Evolutionary conservation across 92 coral and sea anemone species (phyloP), one percentile per base, ranked within the genome.

Genomic region (Bergia puertoricense): DNA sequence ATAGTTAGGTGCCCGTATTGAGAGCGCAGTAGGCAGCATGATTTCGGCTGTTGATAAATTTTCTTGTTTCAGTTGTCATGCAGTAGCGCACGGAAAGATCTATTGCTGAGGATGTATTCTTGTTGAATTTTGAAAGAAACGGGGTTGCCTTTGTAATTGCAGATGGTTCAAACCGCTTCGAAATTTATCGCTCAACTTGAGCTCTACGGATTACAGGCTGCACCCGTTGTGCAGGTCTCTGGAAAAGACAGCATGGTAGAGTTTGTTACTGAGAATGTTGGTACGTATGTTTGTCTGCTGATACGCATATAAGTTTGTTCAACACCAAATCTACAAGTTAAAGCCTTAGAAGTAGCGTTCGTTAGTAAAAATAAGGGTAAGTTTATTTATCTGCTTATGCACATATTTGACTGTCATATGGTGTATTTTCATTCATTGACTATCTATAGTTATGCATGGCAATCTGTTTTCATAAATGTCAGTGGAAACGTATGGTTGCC

Each of bases 151-250:
- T 3, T 76, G 80, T 71, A 50, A 42, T 84, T 84, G 23, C 67
- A 84, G 87, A 71, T 84, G 66, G 40, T 69, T 15, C 75, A 84
- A 36, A 84, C 87, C 71, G 87, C 87, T 71, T 84, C 87, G 22
- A 84, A 71, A 18, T 36, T 84, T 1, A 69, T 84, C 43, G 30
- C 78, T 84, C 87, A 72, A 57, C 4, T 84, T 30, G 87, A 84
- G 36, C 30, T 13, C 9, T 84, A 69, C 79, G 87, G 87, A 20
- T 46, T 84, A 23, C 87, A 84, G 30, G 69, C 87, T 1, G 87
- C 87, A 18, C 79, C 87, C 68, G 87, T 69, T 30, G 87, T 69
- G 40, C 30, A 36, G 50, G 30, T 46, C 2, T 3, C 2, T 30
- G 78, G 0, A 20, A 38, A 84, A 38, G 50, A 84, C 37, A 46